Base-by-base conservation (phyloP, 2,888 invertebrate genomes). In the Deroplatys truncata region DNA sequence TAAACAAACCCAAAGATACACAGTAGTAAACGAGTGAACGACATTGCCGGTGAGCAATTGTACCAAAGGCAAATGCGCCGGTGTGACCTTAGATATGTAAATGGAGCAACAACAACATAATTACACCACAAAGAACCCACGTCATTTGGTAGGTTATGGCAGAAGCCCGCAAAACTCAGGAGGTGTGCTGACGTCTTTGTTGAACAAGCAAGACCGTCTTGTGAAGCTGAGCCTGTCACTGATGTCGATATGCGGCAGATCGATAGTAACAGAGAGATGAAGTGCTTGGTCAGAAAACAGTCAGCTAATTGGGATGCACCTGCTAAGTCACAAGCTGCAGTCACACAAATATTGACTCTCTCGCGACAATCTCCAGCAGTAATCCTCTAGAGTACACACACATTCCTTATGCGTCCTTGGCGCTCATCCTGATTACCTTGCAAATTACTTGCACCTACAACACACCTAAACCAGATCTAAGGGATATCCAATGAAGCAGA, bases 221-320 rank as follows among this genome's bases (percentile, higher is more conserved):
- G 43, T 72, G 56, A 72, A 72, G 56, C 56, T 72, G 56, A 25
- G 56, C 56, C 7, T 72, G 56, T 20, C 56, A 72, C 56, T 72
- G 56, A 72, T 72, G 56, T 72, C 56, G 25, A 72, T 72, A 72
- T 16, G 56, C 56, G 25, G 5, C 56, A 72, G 56, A 72, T 72
- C 56, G 56, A 72, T 72, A 72, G 56, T 16, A 72, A 25, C 56
- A 72, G 56, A 72, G 83, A 31, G 28, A 85, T 88, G 83, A 84
- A 90, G 90, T 90, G 90, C 89, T 90, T 89, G 88, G 28, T 88
- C 84, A 88, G 90, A 89, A 89, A 90, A 90, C 90, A 90, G 35
- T 29, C 85, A 7, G 82, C 84, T 89, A 90, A 89, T 90, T 89
- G 90, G 89, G 82, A 89, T 31, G 84, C 56, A 72, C 56, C 56